Conservation (phyloP, 2,113 vertebrate species). For the Rafetus swinhoei region DNA sequence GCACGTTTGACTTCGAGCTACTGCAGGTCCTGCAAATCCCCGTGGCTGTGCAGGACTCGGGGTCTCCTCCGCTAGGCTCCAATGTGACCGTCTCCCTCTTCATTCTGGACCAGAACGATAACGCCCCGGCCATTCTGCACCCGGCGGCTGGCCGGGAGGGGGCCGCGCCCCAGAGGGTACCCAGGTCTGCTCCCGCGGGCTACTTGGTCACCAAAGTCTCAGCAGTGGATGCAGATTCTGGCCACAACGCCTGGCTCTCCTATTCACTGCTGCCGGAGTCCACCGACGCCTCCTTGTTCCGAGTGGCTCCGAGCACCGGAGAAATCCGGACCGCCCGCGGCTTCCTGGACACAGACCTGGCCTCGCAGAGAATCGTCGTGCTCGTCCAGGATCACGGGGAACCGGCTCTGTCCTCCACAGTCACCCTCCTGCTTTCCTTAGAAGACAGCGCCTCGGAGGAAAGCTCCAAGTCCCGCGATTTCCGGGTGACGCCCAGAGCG, state of each 20-base stretch:
- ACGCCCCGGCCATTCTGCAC: conserved; percentile 82
- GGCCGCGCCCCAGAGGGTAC: conserved; percentile 78
- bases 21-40: conserved; percentile 78
- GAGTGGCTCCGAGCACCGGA: conserved; percentile 82
- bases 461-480: conserved; percentile 74
- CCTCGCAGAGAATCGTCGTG: conserved; percentile 83
- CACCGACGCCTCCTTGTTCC: conserved; percentile 85
- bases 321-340: conserved; percentile 86
- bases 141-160: conserved; percentile 75
- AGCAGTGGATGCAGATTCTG: conserved; percentile 87
- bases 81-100: conserved; percentile 81
- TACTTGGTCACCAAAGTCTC: conserved; percentile 90
- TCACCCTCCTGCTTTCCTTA: conserved; percentile 85
- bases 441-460: conserved; percentile 82
- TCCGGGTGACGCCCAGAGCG: conserved; percentile 70
- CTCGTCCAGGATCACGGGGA: conserved; percentile 86
- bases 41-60: conserved; percentile 77
- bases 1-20: conserved; percentile 83
- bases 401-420: conserved; percentile 85
- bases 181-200: conserved; percentile 82
- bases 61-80: conserved; percentile 72
- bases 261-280: conserved; percentile 83
- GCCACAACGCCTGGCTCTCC: conserved; percentile 89
- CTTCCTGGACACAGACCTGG: conserved; percentile 81
- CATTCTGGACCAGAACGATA: conserved; percentile 84